Conservation (phyloP, 2,113 vertebrate genomes). For the Numida meleagris region DNA sequence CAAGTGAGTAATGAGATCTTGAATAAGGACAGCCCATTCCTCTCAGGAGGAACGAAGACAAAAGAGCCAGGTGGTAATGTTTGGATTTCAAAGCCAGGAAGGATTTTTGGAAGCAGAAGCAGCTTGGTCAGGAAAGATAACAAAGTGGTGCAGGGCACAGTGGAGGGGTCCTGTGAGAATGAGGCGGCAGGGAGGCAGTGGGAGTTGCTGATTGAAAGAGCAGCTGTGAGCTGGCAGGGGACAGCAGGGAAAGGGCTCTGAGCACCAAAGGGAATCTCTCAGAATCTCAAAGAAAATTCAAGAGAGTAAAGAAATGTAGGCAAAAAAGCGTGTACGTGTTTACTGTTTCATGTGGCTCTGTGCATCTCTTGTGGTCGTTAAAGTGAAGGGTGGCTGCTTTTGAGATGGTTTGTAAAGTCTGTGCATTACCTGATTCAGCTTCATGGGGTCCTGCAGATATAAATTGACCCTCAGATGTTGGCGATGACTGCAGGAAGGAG, state of each 20-base stretch:
- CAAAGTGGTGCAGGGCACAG: not conserved
- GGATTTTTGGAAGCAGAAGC: conserved; percentile 5
- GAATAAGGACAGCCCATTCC: not conserved
- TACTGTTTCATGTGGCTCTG: not conserved
- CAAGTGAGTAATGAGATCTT: not conserved
- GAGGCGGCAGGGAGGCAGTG: not conserved
- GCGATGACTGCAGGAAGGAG: not conserved
- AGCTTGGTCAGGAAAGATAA: not conserved
- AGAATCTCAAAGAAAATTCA: not conserved
- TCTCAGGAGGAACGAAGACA: not conserved
- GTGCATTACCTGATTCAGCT: not conserved
- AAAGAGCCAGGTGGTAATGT: conserved; percentile 13
- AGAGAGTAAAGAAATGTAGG: not conserved
- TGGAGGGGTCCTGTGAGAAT: not conserved
- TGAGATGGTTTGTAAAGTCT: not conserved
- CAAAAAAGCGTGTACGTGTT: not conserved
- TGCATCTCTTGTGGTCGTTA: not conserved
- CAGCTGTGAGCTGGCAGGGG: not conserved
- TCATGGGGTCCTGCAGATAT: not conserved
- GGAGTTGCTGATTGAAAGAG: not conserved
- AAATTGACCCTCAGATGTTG: not conserved
- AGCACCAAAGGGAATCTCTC: not conserved
- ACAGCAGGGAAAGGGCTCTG: not conserved
- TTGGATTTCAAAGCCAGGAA: conserved; percentile 22
- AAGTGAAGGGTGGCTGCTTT: not conserved